Evolutionary conservation across 2,797 vertebrate genomes (phyloP).

Genomic region (Lycodopsis pacificus): DNA sequence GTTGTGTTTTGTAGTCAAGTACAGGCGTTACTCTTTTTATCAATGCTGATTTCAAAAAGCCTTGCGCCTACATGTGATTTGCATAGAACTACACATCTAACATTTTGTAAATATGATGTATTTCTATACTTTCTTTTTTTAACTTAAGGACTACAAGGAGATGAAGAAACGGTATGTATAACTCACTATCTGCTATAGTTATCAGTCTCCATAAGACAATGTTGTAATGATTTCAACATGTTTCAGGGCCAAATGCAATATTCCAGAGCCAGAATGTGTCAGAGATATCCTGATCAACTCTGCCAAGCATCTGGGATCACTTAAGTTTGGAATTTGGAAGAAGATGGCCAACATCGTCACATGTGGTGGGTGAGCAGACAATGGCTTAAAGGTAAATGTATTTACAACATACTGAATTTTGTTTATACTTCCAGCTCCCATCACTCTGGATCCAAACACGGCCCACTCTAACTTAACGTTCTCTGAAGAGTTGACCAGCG

Average conservation of each 20-base stretch:
- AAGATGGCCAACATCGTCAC: slow-evolving; percentile 64
- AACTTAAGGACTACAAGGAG: slow-evolving; percentile 74
- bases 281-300: slow-evolving; percentile 76
- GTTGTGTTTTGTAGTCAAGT: background rate
- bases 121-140: slow-evolving; percentile 31
- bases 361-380: slow-evolving; percentile 61
- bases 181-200: background rate
- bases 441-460: slow-evolving; percentile 80
- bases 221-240: slow-evolving; percentile 3
- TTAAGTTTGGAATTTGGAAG: slow-evolving; percentile 74
- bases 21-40: background rate
- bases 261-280: slow-evolving; percentile 68
- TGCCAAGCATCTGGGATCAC: slow-evolving; percentile 68
- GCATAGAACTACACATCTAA: background rate
- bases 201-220: background rate
- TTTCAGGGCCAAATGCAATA: slow-evolving; percentile 66
- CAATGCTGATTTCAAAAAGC: background rate
- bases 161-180: slow-evolving; percentile 73
- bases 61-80: background rate
- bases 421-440: slow-evolving; percentile 55
- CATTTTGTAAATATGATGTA: background rate
- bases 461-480: slow-evolving; percentile 77
- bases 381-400: background rate
- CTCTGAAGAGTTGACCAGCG: slow-evolving; percentile 71
- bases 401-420: background rate